These are phyloP conservation scores for Ochotona curzoniae DNA, from an alignment of 2,113 vertebrate genomes.

Conservation along the genomic window DNA sequence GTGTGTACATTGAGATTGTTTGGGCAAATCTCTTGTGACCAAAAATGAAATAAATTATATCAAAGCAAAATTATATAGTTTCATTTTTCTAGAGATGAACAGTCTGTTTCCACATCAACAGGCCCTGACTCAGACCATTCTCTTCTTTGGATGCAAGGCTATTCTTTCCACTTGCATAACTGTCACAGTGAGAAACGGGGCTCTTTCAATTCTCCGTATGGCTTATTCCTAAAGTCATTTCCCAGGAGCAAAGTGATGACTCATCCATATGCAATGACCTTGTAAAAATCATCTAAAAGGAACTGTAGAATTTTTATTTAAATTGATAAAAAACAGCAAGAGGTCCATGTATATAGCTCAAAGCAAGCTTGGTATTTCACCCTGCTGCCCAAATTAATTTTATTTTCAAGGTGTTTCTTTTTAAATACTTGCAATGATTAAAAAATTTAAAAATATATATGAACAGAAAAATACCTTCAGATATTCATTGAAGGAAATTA, in stretches of 20 bases:
- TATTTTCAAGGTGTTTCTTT: slow-evolving; percentile 1
- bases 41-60: slow-evolving; percentile 17
- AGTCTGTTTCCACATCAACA: not conserved
- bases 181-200: slow-evolving; percentile 44
- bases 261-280: slow-evolving; percentile 46
- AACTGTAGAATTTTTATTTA: slow-evolving; percentile 41
- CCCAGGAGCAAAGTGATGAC: slow-evolving; percentile 33
- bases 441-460: slow-evolving; percentile 38
- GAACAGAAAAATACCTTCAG: slow-evolving; percentile 6
- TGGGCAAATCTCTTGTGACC: not conserved
- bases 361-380: slow-evolving; percentile 23
- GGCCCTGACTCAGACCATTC: not conserved
- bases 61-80: not conserved
- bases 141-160: not conserved
- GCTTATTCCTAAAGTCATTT: slow-evolving; percentile 61
- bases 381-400: slow-evolving; percentile 36
- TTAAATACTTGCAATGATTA: not conserved
- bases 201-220: not conserved
- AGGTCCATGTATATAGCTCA: slow-evolving; percentile 59
- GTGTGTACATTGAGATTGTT: slow-evolving; percentile 12
- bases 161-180: slow-evolving; percentile 43
- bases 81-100: not conserved
- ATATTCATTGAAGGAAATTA: not conserved
- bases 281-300: slow-evolving; percentile 25
- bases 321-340: slow-evolving; percentile 53